Evolutionary conservation across 1,140 invertebrate species (phyloP), one percentile per base, ranked within the genome.

Genomic region (Coboldia fuscipes): DNA sequence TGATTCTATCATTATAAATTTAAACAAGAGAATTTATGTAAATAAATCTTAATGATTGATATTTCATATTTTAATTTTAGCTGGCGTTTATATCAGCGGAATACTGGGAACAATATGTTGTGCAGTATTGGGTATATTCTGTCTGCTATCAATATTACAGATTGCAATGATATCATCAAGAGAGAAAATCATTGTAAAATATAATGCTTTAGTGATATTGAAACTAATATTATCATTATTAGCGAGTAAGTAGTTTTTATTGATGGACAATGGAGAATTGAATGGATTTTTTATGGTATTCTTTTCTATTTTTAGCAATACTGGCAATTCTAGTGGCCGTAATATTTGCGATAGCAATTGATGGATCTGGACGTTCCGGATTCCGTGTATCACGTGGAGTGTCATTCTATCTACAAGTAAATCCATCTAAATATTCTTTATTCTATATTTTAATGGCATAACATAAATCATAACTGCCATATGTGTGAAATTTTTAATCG

Each of bases 391-490:
- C 63, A 18, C 65, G 78, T 47, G 76, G 76, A 42, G 72, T 78
- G 48, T 79, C 74, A 37, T 85, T 86, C 57, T 85, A 84, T 51
- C 69, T 84, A 53, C 78, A 83, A 68, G 80, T 83, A 61, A 63
- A 45, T 16, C 15, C 4, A 29, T 27, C 3, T 36, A n/a, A n/a
- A n/a, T n/a, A n/a, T n/a, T n/a, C n/a, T n/a, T n/a, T n/a, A n/a
- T n/a, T n/a, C n/a, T n/a, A n/a, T n/a, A n/a, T n/a, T n/a, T n/a
- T n/a, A n/a, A n/a, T n/a, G n/a, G n/a, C n/a, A n/a, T n/a, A n/a
- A n/a, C n/a, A n/a, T n/a, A n/a, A n/a, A n/a, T n/a, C n/a, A n/a
- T n/a, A n/a, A n/a, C n/a, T n/a, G n/a, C n/a, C n/a, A n/a, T n/a
- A n/a, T n/a, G n/a, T n/a, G n/a, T n/a, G n/a, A n/a, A n/a, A n/a